Conservation (phyloP, 1,140 invertebrate genomes). For the Heliothis subflexa region DNA sequence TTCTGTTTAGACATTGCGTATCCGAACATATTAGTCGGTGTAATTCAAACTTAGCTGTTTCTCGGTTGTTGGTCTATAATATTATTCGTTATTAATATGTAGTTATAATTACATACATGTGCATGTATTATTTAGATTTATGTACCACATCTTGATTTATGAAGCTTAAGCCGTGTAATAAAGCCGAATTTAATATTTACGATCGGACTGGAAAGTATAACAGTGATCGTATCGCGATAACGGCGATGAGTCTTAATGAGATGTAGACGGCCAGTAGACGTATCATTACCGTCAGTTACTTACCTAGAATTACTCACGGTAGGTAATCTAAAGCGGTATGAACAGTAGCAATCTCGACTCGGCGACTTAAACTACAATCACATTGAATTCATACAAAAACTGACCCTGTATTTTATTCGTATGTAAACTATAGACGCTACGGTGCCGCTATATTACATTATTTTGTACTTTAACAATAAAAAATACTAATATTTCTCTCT, state of each 20-base stretch:
- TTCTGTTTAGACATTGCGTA: constrained; percentile 55
- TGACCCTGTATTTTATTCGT: constrained; percentile 85
- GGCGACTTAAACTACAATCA: constrained; percentile 85
- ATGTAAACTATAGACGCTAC: constrained; percentile 82
- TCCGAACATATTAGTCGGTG: constrained; percentile 37
- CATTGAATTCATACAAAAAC: constrained; percentile 86
- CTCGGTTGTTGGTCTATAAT: constrained; percentile 39
- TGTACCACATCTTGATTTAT: constrained; percentile 48
- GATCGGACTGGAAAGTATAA: constrained; percentile 40
- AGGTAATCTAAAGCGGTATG: constrained; percentile 74
- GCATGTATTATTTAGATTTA: constrained; percentile 43
- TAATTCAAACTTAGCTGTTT: constrained; percentile 47
- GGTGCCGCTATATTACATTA: constrained; percentile 81
- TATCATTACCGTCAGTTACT: constrained; percentile 62
- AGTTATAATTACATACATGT: constrained; percentile 33
- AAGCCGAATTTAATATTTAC: constrained; percentile 48
- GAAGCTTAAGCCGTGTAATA: constrained; percentile 35
- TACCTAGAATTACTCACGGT: constrained; percentile 78
- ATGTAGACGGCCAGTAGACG: constrained; percentile 40
- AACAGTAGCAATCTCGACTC: constrained; percentile 76
- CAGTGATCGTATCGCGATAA: constrained; percentile 46
- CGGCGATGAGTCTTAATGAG: constrained; percentile 36
- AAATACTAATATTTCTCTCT: constrained; percentile 80
- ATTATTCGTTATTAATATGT: constrained; percentile 5
- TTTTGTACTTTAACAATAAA: constrained; percentile 82